phyloP scores from a whole-genome alignment of 2,113 vertebrate genomes.

The Muscicapa adusta region DNA sequence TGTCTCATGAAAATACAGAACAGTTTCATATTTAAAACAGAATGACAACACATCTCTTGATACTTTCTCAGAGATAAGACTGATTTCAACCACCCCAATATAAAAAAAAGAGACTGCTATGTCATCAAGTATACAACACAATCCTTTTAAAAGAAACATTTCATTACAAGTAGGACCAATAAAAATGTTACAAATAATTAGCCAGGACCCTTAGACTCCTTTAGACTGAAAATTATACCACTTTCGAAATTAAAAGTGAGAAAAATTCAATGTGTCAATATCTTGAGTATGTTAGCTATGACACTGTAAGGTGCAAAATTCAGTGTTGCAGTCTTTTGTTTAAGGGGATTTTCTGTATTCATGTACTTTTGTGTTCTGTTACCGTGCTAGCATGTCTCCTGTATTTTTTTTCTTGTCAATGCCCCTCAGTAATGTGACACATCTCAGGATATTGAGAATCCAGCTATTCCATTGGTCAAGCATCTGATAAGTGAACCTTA shows the following conservation, averaged over 20 bases:
- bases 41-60: neutral
- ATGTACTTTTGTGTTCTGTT: neutral
- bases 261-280: neutral
- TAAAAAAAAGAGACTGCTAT: neutral
- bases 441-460: neutral
- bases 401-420: neutral
- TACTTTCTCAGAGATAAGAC: neutral
- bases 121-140: neutral
- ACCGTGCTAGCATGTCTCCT: neutral
- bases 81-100: neutral
- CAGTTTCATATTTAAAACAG: neutral
- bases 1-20: neutral
- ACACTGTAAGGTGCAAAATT: neutral
- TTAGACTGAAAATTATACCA: neutral
- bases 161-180: neutral
- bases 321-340: neutral
- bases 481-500: neutral
- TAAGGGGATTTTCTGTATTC: neutral
- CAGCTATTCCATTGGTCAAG: neutral
- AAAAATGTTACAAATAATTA: neutral
- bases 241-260: neutral
- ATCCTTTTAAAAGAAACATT: neutral
- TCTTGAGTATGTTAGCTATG: neutral
- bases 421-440: neutral
- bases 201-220: neutral